A percentile compares a stretch with the other conserved stretches of the same genome.
Conservation (phyloP, 2,113 vertebrate species). For the Ptilonorhynchus violaceus region DNA sequence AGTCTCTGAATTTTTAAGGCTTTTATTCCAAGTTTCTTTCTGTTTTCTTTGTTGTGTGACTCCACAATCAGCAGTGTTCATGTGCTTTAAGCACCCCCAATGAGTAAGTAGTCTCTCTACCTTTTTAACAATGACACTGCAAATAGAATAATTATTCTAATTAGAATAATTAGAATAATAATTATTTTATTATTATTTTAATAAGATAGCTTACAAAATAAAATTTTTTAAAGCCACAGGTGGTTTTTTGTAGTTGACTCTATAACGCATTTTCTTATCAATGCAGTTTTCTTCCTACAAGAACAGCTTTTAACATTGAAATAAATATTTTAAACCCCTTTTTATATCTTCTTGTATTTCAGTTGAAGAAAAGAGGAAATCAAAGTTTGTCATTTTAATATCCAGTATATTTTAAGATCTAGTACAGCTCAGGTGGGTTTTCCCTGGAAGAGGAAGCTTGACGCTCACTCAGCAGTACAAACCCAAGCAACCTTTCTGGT, state of each 20-base stretch:
- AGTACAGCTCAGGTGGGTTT: neutral
- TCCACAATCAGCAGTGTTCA: neutral
- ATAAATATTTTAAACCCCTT: neutral
- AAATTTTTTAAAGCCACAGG: neutral
- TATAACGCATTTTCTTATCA: neutral
- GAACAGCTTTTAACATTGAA: neutral
- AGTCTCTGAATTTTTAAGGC: neutral
- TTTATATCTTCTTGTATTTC: neutral
- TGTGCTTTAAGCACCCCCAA: rapidly evolving
- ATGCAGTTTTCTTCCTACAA: neutral
- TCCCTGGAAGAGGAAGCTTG: neutral
- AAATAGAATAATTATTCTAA: neutral
- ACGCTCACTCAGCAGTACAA: neutral
- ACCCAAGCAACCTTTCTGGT: neutral
- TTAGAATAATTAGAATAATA: too few species aligned
- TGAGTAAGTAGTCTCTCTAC: neutral
- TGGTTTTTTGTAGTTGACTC: neutral
- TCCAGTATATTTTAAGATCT: neutral
- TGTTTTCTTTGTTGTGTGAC: neutral
- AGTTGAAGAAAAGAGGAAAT: neutral
- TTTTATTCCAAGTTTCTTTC: neutral
- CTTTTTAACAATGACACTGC: neutral
- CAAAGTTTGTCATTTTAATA: neutral
- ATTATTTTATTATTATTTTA: neutral
- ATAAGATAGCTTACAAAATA: neutral